These are phyloP conservation scores for Pygocentrus nattereri DNA, from an alignment of 2,797 vertebrate species.

Conservation along the genomic window DNA sequence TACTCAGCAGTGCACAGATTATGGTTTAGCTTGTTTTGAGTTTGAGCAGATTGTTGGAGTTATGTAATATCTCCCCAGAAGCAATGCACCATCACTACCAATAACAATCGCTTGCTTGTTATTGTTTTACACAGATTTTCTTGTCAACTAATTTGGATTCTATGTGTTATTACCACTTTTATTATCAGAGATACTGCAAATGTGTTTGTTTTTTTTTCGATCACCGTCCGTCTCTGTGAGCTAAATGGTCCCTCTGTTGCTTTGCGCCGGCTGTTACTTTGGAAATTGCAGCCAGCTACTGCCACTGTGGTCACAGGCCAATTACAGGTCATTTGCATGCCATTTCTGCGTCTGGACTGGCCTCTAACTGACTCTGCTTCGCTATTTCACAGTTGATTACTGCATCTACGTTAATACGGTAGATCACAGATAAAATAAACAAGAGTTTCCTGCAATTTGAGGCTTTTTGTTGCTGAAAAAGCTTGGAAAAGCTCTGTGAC, in stretches of 20 bases:
- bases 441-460: background rate
- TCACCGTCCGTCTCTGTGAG: background rate
- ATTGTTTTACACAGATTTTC: background rate
- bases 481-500: background rate
- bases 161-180: background rate
- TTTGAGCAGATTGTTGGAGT: background rate
- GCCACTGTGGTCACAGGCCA: conserved; percentile 13
- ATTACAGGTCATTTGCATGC: conserved; percentile 41
- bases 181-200: conserved; percentile 1
- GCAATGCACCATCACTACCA: background rate
- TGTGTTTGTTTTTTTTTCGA: conserved; percentile 28
- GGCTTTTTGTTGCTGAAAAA: background rate
- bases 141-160: background rate
- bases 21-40: background rate
- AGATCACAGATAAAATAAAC: conserved; percentile 36
- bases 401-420: conserved; percentile 6
- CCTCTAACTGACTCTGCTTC: conserved; percentile 6
- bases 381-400: conserved; percentile 42
- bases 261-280: conserved; percentile 30
- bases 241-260: conserved; percentile 24
- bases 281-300: conserved; percentile 19
- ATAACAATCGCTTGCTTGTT: background rate
- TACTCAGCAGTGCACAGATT: background rate
- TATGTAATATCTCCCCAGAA: background rate
- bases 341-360: conserved; percentile 23